A percentile compares a stretch with the other conserved stretches of the same genome.
These are phyloP conservation scores for Scaptomyza hsui DNA, from an alignment of 1,140 invertebrate species.

Conservation along the genomic window DNA sequence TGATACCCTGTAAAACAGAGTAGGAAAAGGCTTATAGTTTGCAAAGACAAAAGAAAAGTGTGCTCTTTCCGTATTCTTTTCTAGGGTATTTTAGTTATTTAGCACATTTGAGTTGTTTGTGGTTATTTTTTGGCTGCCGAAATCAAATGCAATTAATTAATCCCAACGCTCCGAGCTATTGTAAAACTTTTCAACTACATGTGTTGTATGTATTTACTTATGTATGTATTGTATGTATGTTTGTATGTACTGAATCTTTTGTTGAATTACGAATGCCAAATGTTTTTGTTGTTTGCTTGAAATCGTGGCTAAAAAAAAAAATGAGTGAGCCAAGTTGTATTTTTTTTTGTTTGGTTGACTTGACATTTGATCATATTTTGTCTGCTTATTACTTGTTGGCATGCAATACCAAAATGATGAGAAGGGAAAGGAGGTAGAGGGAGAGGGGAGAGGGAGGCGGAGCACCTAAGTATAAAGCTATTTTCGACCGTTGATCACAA, in stretches of 20 bases:
- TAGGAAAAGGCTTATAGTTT: too few relatives aligned
- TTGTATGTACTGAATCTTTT: not conserved
- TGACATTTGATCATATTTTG: slow-evolving; percentile 26
- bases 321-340: not conserved
- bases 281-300: too few relatives aligned
- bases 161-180: slow-evolving; percentile 29
- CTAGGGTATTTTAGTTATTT: not conserved
- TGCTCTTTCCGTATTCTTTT: not conserved
- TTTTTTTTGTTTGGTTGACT: not conserved
- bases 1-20: not conserved
- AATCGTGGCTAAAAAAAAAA: not conserved
- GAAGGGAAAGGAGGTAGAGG: not conserved
- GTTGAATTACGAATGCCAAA: not conserved
- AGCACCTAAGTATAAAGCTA: not conserved
- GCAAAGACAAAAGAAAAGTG: not conserved
- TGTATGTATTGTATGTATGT: not conserved
- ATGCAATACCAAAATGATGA: slow-evolving; percentile 6
- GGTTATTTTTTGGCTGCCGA: slow-evolving; percentile 1
- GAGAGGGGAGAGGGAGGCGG: not conserved
- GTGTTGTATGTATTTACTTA: not conserved
- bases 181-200: slow-evolving; percentile 10
- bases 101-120: not conserved
- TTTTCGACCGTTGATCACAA: slow-evolving; percentile 18
- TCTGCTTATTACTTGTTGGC: slow-evolving; percentile 1
- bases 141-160: slow-evolving; percentile 73